Evolutionary conservation across 92 coral and sea anemone genomes (phyloP), one percentile per base, ranked within the genome.

Genomic region (Palythoa caribaeorum): DNA sequence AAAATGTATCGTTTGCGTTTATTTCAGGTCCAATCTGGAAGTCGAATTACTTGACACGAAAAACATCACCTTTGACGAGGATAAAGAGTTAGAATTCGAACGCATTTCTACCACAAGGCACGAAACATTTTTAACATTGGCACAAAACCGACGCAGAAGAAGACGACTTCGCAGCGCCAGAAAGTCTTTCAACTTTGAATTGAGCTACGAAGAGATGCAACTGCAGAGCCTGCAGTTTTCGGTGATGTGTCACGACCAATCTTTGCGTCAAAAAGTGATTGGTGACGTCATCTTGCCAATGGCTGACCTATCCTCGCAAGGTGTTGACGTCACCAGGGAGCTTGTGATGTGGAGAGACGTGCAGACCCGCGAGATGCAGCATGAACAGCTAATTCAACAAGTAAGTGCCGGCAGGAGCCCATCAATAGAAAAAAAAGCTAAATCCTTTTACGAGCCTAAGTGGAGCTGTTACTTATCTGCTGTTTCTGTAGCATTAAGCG

Each of bases 341-440:
- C 80, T 95, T 3, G 89, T 95, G 40, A 89, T 95, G 96, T 95
- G 98, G 98, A 78, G 98, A 38, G 98, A 95, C 48, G 86, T 95
- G 51, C 98, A 95, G 89, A 91, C 96, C 13, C 52, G 71, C 51
- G 94, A 93, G 78, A 88, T 90, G 93, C 94, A 92, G 73, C 60
- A 79, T 39, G 47, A 84, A 37, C 72, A 69, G 9, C 66, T 37
- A 19, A 85, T 16, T 13, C 72, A 54, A 59, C 83, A 54, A 73
- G n/a, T 63, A 47, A 17, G 53, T 8, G 66, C 9, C 7, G 19
- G n/a, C 37, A 7, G 11, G 62, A 55, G 9, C 15, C 9, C 50
- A 2, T 44, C 7, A 5, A 44, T 8, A 2, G 7, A 2, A 44
- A 44, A 28, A 28, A 28, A 28, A 28, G 28, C 28, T 28, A 28